Evolutionary conservation across 2,113 vertebrate species (phyloP).

Genomic region (Chauna torquata): DNA sequence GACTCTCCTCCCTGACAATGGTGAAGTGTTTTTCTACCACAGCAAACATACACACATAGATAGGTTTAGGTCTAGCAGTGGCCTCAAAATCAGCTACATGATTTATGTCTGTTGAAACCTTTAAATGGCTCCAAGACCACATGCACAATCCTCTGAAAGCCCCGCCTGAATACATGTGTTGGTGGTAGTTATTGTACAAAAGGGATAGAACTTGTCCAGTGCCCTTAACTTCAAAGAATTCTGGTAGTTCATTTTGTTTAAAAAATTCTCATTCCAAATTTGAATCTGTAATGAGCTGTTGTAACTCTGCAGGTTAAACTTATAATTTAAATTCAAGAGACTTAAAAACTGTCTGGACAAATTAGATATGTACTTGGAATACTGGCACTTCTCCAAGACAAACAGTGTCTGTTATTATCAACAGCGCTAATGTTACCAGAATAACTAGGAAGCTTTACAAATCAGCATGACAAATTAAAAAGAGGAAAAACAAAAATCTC

Average conservation of each 20-base stretch:
- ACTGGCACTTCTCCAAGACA: slow-evolving; percentile 55
- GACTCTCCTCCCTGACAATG: neutral
- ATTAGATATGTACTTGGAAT: slow-evolving; percentile 54
- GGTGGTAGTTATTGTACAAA: neutral
- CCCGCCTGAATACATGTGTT: neutral
- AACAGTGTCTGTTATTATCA: slow-evolving; percentile 64
- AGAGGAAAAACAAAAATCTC: slow-evolving; percentile 61
- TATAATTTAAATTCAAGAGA: slow-evolving; percentile 51
- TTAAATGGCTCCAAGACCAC: neutral
- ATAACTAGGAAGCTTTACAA: slow-evolving; percentile 55
- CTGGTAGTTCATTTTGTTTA: neutral
- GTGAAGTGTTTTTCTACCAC: neutral
- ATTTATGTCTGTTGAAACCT: neutral
- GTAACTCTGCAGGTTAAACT: slow-evolving; percentile 37
- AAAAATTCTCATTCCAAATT: slow-evolving; percentile 4
- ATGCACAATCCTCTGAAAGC: neutral
- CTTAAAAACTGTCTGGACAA: slow-evolving; percentile 61
- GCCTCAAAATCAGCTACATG: neutral
- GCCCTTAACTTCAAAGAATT: neutral
- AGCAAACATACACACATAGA: neutral
- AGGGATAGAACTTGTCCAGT: neutral
- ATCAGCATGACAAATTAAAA: slow-evolving; percentile 68
- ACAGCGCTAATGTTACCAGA: slow-evolving; percentile 46
- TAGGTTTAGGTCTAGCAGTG: neutral
- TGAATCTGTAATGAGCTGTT: slow-evolving; percentile 22